Percentiles rank a stretch among this genome's conserved stretches.
phyloP scores from a whole-genome alignment of 2,797 vertebrate genomes.

The Spinibarbus caldwelli region DNA sequence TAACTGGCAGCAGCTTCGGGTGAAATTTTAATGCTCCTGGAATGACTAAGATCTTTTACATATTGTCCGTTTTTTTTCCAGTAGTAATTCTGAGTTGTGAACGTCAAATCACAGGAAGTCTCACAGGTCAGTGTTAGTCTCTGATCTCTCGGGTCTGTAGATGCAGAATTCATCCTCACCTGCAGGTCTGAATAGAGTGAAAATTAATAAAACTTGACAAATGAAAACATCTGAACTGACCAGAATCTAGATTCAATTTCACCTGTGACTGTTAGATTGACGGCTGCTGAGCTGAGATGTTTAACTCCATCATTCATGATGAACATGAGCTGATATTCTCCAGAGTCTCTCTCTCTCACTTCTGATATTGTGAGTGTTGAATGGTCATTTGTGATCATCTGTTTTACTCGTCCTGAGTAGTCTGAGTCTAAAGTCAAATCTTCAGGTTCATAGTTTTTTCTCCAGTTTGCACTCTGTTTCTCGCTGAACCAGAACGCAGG shows the following conservation, averaged over 20 bases:
- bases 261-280: slow-evolving; percentile 53
- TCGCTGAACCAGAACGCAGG: slow-evolving; percentile 43
- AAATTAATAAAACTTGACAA: not conserved
- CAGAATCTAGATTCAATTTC: not conserved
- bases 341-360: slow-evolving; percentile 50
- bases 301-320: slow-evolving; percentile 49
- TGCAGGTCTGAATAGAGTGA: slow-evolving; percentile 40
- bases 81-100: not conserved
- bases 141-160: accelerated
- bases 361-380: slow-evolving; percentile 41
- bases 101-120: slow-evolving; percentile 36
- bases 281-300: slow-evolving; percentile 14
- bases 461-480: slow-evolving; percentile 51
- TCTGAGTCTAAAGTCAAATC: slow-evolving; percentile 49
- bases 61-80: slow-evolving; percentile 45
- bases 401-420: slow-evolving; percentile 47
- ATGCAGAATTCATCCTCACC: not conserved
- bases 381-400: no score
- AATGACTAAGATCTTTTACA: accelerated
- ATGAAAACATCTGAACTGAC: not conserved
- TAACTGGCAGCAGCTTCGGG: not conserved
- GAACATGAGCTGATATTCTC: slow-evolving; percentile 51
- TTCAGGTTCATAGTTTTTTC: slow-evolving; percentile 37
- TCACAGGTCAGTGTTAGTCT: not conserved
- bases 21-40: accelerated